A percentile compares a stretch with the other conserved stretches of the same genome.
Evolutionary conservation across 2,888 invertebrate species (phyloP).

Genomic region (Troides aeacus): DNA sequence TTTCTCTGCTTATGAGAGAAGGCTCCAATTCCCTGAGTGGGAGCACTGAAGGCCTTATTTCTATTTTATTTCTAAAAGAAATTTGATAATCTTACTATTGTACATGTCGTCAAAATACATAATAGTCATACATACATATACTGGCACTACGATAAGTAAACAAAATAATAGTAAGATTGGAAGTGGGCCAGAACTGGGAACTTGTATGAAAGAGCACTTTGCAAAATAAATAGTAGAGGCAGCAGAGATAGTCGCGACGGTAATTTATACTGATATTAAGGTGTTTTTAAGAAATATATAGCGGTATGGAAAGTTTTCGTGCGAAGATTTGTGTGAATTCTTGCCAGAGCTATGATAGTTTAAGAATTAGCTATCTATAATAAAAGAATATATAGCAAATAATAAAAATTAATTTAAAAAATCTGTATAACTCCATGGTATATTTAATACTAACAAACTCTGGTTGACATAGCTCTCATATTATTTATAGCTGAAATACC

Average conservation of each 20-base stretch:
- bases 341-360: background rate
- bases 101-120: background rate
- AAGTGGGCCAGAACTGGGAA: slow-evolving; percentile 34
- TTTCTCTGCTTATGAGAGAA: too few species aligned
- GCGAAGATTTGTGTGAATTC: slow-evolving; percentile 12
- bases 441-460: too few species aligned
- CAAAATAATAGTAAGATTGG: slow-evolving; percentile 43
- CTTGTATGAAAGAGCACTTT: slow-evolving; percentile 25
- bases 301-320: slow-evolving; percentile 12
- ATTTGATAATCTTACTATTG: slow-evolving; percentile 4
- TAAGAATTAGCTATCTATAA: too few species aligned
- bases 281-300: slow-evolving; percentile 16
- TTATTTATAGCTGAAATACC: too few species aligned
- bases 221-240: slow-evolving; percentile 27
- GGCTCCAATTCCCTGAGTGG: too few species aligned
- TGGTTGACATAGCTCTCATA: too few species aligned
- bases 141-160: slow-evolving; percentile 46
- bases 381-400: too few species aligned
- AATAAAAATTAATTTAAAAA: too few species aligned
- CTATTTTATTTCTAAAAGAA: slow-evolving; percentile 9
- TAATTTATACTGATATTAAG: slow-evolving; percentile 23
- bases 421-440: too few species aligned
- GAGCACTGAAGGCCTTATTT: background rate
- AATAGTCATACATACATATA: background rate
- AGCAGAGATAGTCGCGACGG: slow-evolving; percentile 10